phyloP scores from a whole-genome alignment of 2,797 vertebrate genomes.

The Liparis tanakae region DNA sequence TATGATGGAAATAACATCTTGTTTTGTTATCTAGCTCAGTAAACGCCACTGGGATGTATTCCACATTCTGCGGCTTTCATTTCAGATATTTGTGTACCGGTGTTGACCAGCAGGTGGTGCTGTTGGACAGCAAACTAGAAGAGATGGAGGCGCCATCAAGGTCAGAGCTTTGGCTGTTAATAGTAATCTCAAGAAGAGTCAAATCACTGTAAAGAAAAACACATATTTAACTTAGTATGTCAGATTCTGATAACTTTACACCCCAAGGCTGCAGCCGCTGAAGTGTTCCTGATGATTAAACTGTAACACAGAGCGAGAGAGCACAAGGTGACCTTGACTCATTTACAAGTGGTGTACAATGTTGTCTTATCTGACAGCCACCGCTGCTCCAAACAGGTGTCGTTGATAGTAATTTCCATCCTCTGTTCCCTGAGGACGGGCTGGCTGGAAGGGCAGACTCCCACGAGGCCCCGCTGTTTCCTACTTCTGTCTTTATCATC shows the following conservation, averaged over 20 bases:
- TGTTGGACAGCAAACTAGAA: slow-evolving; percentile 52
- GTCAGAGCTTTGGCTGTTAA: slow-evolving; percentile 36
- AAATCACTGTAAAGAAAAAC: slow-evolving; percentile 19
- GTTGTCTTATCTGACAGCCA: slow-evolving; percentile 64
- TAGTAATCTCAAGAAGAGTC: slow-evolving; percentile 11
- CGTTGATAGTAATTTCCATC: slow-evolving; percentile 51
- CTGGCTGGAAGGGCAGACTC: slow-evolving; percentile 42
- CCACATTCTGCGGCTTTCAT: background rate
- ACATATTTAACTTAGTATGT: slow-evolving; percentile 16
- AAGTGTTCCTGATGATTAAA: slow-evolving; percentile 37
- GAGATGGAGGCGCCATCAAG: slow-evolving; percentile 34
- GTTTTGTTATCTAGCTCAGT: background rate
- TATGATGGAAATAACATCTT: background rate
- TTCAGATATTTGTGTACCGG: background rate
- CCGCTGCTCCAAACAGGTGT: slow-evolving; percentile 42
- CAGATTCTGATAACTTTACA: slow-evolving; percentile 14
- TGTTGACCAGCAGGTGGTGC: slow-evolving; percentile 72
- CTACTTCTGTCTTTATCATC: slow-evolving; percentile 58
- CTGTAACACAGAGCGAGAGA: slow-evolving; percentile 47
- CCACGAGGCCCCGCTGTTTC: slow-evolving; percentile 45
- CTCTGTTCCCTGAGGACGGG: slow-evolving; percentile 20
- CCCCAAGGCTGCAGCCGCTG: slow-evolving; percentile 18
- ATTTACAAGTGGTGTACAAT: slow-evolving; percentile 60
- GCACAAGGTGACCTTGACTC: slow-evolving; percentile 70
- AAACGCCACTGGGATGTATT: background rate